These are phyloP conservation scores for Drosophila falleni DNA, from an alignment of 2,888 invertebrate species.

Conservation along the genomic window DNA sequence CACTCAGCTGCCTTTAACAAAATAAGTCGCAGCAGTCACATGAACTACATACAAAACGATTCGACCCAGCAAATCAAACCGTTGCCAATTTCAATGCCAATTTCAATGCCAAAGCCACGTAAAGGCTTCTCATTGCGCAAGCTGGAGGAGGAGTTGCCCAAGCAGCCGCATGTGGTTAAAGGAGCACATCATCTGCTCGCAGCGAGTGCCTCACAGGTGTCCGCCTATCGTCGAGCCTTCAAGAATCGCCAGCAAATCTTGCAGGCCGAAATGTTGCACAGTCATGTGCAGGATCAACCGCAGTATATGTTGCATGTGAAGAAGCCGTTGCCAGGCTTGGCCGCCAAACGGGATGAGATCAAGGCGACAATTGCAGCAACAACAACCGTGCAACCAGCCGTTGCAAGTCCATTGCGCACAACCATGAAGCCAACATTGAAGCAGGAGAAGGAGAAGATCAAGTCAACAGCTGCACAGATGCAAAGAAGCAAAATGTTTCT, in stretches of 20 bases:
- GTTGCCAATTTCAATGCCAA: no score
- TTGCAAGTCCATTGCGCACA: background rate
- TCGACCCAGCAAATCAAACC: background rate
- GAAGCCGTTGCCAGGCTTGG: background rate
- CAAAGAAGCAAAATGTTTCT: background rate
- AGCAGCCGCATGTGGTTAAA: slow-evolving; percentile 18
- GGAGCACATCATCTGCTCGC: slow-evolving; percentile 38
- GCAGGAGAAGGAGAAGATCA: background rate
- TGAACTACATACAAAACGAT: background rate
- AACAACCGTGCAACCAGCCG: background rate
- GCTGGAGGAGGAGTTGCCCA: slow-evolving; percentile 4
- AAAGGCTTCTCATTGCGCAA: background rate
- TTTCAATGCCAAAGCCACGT: background rate
- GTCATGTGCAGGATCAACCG: slow-evolving; percentile 22
- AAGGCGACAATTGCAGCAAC: background rate
- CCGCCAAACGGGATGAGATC: background rate
- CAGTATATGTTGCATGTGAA: background rate
- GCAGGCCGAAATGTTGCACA: slow-evolving; percentile 51
- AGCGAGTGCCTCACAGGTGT: slow-evolving; percentile 48
- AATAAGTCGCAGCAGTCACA: slow-evolving; percentile 29
- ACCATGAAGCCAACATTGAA: background rate
- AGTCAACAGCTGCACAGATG: background rate
- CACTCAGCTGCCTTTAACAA: slow-evolving; percentile 3
- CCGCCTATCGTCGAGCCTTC: slow-evolving; percentile 38
- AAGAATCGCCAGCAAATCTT: slow-evolving; percentile 46